Base-by-base conservation (phyloP, 2,888 invertebrate species). In the Ptychoptera contaminata region DNA sequence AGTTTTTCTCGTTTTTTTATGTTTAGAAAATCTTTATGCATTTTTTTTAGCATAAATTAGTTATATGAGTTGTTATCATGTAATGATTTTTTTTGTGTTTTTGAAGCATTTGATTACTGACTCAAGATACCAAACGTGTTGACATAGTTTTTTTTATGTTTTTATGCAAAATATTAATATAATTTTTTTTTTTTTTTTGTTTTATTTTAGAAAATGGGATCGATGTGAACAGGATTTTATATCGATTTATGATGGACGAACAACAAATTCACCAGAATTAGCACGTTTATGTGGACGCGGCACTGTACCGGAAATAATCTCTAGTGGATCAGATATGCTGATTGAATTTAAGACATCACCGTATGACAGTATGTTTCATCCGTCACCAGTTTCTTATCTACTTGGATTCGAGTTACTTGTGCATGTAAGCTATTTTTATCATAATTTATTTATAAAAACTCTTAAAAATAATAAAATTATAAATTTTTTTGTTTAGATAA, bases 201-300 rank as follows among this genome's bases (percentile, higher is more conserved):
- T 7, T 23, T 23, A 7, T 23, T 23, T 43, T 60, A 82, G 82
- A 61, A 78, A 82, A 48, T 83, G 82, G 81, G 82, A 83, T 64
- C 80, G 82, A 63, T 84, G 84, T 63, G 82, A 83, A 61, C 83
- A 83, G 62, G 85, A 86, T 65, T 83, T 82, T 60, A 67, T 87
- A 52, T 82, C 83, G 30, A 81, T 87, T 44, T 79, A 82, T 70
- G 86, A 87, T 58, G 87, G 87, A 1, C 71, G 76, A 34, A 76
- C 77, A 12, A 70, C 74, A 11, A 72, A 74, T 43, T 76, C 78
- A n/a, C 80, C 83, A 1, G 74, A 82, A 8, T 65, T 87, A 47
- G 79, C 84, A 7, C 74, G 84, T 48, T 71, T 87, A 48, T 87
- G 87, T 60, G 86, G 85, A 6, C 83, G 84, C 2, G 86, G 86